These are phyloP conservation scores for Atta texana DNA, from an alignment of 1,140 invertebrate species.

Conservation along the genomic window DNA sequence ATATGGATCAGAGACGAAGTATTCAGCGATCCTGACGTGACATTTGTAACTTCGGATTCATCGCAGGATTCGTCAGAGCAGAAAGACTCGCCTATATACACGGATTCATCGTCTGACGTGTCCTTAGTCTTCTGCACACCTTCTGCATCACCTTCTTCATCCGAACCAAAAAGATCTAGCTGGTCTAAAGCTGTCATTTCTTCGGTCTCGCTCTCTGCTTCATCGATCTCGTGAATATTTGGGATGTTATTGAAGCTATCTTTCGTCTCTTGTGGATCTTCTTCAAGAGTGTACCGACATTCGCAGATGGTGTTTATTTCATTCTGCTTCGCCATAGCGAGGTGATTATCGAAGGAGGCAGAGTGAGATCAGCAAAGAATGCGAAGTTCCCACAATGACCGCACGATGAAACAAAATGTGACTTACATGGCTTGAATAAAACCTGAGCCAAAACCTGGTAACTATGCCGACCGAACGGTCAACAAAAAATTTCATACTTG, in stretches of 20 bases:
- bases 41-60: slow-evolving; percentile 73
- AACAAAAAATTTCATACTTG: slow-evolving; percentile 42
- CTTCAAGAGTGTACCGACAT: slow-evolving; percentile 34
- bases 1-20: slow-evolving; percentile 16
- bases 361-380: background rate
- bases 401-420: background rate
- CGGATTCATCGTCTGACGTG: slow-evolving; percentile 69
- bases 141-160: slow-evolving; percentile 10
- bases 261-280: slow-evolving; percentile 15
- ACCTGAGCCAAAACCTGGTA: slow-evolving; percentile 13
- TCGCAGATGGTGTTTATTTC: slow-evolving; percentile 7
- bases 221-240: slow-evolving; percentile 69
- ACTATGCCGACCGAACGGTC: slow-evolving; percentile 54
- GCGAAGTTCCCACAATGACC: background rate
- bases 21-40: slow-evolving; percentile 60
- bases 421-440: background rate
- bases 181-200: background rate
- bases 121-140: background rate
- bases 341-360: background rate
- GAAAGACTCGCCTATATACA: slow-evolving; percentile 78
- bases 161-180: background rate
- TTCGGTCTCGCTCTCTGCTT: slow-evolving; percentile 68
- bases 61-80: slow-evolving; percentile 73
- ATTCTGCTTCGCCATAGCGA: background rate
- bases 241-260: slow-evolving; percentile 39